Percentiles rank a stretch among this genome's conserved stretches.
These are phyloP conservation scores for Pelobates cultripes DNA, from an alignment of 2,797 vertebrate genomes.

Conservation along the genomic window DNA sequence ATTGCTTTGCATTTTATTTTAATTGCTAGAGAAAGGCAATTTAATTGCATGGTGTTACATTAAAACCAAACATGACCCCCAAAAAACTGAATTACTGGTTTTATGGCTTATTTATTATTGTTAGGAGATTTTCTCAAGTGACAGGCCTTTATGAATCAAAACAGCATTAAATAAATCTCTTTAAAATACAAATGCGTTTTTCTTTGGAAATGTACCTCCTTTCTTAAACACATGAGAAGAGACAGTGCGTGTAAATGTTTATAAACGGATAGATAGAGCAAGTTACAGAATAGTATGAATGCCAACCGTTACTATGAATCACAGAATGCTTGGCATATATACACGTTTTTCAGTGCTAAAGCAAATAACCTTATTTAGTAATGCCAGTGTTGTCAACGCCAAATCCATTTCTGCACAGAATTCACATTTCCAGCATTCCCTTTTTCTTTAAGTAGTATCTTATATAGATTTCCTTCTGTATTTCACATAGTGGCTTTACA, in stretches of 20 bases:
- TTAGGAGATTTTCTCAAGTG: no score
- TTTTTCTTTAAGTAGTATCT: background rate
- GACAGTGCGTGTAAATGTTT: background rate
- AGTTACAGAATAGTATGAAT: conserved; percentile 24
- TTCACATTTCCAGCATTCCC: background rate
- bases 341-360: background rate
- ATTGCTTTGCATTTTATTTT: no score
- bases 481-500: conserved; percentile 22
- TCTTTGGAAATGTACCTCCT: background rate
- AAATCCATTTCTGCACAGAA: background rate
- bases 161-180: no score
- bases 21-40: no score
- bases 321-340: conserved; percentile 3
- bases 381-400: background rate
- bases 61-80: no score
- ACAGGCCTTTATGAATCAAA: no score
- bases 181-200: background rate
- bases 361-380: conserved; percentile 42
- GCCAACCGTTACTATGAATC: conserved; percentile 28
- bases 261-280: conserved; percentile 11
- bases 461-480: background rate
- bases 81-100: no score
- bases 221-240: background rate
- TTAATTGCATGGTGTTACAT: no score
- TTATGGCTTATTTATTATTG: no score